Evolutionary conservation across 2,113 vertebrate species (phyloP).

Genomic region (Apus apus): DNA sequence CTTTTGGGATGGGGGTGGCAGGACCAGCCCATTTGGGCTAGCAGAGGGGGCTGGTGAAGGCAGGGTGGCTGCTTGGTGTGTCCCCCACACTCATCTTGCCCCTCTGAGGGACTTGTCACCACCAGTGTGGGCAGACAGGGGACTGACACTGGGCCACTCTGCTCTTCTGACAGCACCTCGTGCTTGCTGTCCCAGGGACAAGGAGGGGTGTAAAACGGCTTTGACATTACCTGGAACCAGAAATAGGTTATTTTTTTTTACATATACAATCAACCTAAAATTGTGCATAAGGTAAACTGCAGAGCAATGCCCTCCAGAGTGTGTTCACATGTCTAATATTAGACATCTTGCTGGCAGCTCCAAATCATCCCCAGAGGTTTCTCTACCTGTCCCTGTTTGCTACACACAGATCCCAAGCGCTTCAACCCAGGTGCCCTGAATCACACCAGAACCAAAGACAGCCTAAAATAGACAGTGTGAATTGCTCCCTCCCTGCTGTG

Average conservation of each 20-base stretch:
- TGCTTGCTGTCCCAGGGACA: rapidly evolving
- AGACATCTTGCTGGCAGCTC: constrained; percentile 23
- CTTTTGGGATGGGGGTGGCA: not conserved
- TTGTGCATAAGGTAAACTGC: constrained; percentile 36
- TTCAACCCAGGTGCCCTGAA: constrained; percentile 34
- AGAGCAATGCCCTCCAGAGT: not conserved
- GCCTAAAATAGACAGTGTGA: constrained; percentile 53
- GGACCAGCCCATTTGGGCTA: rapidly evolving
- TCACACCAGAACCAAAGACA: constrained; percentile 24
- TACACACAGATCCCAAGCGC: not conserved
- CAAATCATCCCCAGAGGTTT: not conserved
- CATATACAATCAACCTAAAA: constrained; percentile 11
- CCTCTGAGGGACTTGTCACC: not conserved
- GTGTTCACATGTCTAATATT: constrained; percentile 49
- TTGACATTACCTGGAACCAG: not conserved
- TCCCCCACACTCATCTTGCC: not conserved
- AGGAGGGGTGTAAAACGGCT: not conserved
- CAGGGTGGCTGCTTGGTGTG: not conserved
- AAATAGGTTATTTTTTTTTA: not conserved
- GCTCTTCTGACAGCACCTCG: rapidly evolving
- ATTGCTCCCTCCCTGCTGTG: constrained; percentile 31
- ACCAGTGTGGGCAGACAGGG: rapidly evolving
- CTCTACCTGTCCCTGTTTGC: constrained; percentile 54
- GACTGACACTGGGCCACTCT: not conserved
- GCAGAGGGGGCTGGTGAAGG: rapidly evolving